phyloP scores from a whole-genome alignment of 2,113 vertebrate genomes.

The Ranitomeya variabilis region DNA sequence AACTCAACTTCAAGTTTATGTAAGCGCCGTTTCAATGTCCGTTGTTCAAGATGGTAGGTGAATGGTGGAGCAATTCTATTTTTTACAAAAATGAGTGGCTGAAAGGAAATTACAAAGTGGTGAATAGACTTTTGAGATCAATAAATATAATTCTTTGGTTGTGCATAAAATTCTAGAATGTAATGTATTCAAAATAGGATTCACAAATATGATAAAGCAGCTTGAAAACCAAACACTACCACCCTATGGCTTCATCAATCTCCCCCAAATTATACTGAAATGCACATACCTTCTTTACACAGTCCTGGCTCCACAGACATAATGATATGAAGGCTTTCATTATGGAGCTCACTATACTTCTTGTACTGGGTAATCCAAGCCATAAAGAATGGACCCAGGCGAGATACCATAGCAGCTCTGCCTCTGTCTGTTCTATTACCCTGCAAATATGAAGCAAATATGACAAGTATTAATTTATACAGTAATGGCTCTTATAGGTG shows the following conservation, averaged over 20 bases:
- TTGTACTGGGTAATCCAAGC: slow-evolving; percentile 56
- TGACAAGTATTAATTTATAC: neutral
- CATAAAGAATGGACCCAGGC: slow-evolving; percentile 39
- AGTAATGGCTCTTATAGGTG: neutral
- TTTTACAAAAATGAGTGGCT: slow-evolving; percentile 71
- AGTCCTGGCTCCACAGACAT: slow-evolving; percentile 69
- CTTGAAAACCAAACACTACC: neutral
- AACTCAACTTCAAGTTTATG: slow-evolving; percentile 76
- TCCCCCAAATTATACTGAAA: neutral
- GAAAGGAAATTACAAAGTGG: slow-evolving; percentile 60
- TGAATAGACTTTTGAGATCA: neutral
- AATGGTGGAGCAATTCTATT: slow-evolving; percentile 70
- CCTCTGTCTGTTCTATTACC: neutral
- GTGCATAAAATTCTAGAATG: neutral
- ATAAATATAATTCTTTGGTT: neutral
- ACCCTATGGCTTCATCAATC: too few species aligned
- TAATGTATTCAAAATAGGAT: neutral
- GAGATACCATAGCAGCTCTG: slow-evolving; percentile 42
- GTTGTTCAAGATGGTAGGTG: slow-evolving; percentile 67
- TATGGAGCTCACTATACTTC: slow-evolving; percentile 62
- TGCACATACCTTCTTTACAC: slow-evolving; percentile 65
- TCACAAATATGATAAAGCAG: neutral
- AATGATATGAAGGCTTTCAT: slow-evolving; percentile 56
- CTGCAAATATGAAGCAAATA: slow-evolving; percentile 18
- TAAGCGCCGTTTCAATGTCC: slow-evolving; percentile 69